Evolutionary conservation across 2,888 invertebrate species (phyloP).

Genomic region (Agonum fuliginosum): DNA sequence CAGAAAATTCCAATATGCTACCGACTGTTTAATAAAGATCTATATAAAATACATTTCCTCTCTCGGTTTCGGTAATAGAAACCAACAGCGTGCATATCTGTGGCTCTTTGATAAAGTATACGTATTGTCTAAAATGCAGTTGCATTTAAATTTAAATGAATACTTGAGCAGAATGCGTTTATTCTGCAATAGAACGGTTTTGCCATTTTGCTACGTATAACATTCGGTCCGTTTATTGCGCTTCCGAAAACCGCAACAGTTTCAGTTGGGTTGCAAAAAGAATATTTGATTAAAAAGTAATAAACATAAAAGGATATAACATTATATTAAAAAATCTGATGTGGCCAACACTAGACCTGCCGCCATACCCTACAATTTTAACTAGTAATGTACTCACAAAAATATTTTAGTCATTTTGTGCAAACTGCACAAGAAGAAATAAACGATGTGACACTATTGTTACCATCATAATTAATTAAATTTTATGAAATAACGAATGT

Average conservation of each 20-base stretch:
- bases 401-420: too few species aligned
- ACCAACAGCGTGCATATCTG: neutral
- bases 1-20: neutral
- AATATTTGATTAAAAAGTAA: too few species aligned
- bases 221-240: neutral
- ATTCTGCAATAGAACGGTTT: constrained; percentile 6
- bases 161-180: constrained; percentile 2
- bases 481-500: too few species aligned
- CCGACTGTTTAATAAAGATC: constrained; percentile 11
- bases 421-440: too few species aligned
- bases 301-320: too few species aligned
- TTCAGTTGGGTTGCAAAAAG: too few species aligned
- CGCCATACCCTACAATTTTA: too few species aligned
- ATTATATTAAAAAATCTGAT: too few species aligned
- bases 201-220: neutral
- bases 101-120: constrained; percentile 27
- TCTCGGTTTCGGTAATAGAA: neutral
- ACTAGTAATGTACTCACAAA: too few species aligned
- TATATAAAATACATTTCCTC: constrained; percentile 16
- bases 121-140: constrained; percentile 35
- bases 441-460: too few species aligned
- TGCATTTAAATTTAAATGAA: constrained; percentile 36
- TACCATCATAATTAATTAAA: too few species aligned
- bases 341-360: too few species aligned
- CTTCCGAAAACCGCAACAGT: neutral